These are phyloP conservation scores for Parnassius apollo DNA, from an alignment of 2,888 invertebrate species.

Conservation along the genomic window DNA sequence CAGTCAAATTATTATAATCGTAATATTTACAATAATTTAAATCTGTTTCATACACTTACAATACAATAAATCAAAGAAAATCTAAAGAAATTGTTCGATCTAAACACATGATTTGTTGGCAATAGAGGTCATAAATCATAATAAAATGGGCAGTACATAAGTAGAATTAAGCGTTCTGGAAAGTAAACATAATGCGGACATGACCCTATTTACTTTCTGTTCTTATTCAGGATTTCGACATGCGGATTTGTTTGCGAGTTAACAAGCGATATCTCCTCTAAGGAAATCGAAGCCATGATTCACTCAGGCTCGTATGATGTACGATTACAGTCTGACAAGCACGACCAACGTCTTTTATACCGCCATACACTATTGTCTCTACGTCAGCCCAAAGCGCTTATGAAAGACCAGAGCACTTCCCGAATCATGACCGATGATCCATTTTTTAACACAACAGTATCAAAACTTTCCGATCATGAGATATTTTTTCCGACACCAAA, in stretches of 20 bases:
- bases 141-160: no score
- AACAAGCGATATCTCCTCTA: conserved; percentile 59
- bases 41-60: no score
- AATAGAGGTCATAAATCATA: no score
- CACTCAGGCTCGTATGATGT: conserved; percentile 79
- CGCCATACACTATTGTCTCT: conserved; percentile 64
- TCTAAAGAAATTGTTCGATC: no score
- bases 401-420: conserved; percentile 75
- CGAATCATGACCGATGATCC: conserved; percentile 80
- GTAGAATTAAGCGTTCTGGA: background rate
- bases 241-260: conserved; percentile 83
- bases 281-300: conserved; percentile 69
- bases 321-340: conserved; percentile 63
- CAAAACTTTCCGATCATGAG: conserved; percentile 75
- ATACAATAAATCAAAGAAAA: no score
- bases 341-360: conserved; percentile 61
- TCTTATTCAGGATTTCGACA: conserved; percentile 61
- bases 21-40: no score
- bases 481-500: conserved; percentile 84
- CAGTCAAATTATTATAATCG: no score
- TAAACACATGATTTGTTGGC: no score
- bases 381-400: conserved; percentile 50
- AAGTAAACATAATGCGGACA: background rate
- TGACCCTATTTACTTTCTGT: conserved; percentile 21
- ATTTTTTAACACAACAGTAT: conserved; percentile 78